These are phyloP conservation scores for Bedellia somnulentella DNA, from an alignment of 2,888 invertebrate genomes.

Conservation along the genomic window DNA sequence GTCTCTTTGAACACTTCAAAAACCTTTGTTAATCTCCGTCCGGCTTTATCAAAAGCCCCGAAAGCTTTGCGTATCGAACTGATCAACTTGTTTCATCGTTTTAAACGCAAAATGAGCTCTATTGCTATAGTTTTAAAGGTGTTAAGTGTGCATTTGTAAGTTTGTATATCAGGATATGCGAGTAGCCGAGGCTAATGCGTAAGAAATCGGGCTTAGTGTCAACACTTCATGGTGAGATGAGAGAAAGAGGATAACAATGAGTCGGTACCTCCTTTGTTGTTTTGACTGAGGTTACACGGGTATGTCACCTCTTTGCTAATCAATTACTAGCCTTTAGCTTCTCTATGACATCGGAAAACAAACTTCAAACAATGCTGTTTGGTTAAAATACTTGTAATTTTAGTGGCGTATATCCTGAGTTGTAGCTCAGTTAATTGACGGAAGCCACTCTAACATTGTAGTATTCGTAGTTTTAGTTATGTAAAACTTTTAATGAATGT, in stretches of 20 bases:
- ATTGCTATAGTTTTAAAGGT: not conserved
- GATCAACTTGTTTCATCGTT: not conserved
- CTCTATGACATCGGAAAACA: too few relatives aligned
- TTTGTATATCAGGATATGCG: slow-evolving; percentile 25
- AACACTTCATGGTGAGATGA: slow-evolving; percentile 46
- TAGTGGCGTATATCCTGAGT: too few relatives aligned
- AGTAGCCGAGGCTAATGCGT: slow-evolving; percentile 38
- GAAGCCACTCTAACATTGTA: too few relatives aligned
- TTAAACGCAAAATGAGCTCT: not conserved
- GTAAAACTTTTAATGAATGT: too few relatives aligned
- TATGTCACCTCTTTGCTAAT: slow-evolving; percentile 11
- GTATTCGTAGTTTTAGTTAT: too few relatives aligned
- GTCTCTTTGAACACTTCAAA: too few relatives aligned
- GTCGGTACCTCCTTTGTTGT: slow-evolving; percentile 25
- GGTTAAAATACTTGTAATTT: too few relatives aligned
- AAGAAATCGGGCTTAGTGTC: slow-evolving; percentile 54
- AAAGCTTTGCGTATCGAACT: slow-evolving; percentile 7
- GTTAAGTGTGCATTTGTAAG: slow-evolving; percentile 8
- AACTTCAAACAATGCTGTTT: too few relatives aligned
- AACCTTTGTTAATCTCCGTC: slow-evolving; percentile 5
- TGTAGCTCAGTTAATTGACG: too few relatives aligned
- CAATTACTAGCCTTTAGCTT: slow-evolving; percentile 3
- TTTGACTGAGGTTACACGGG: slow-evolving; percentile 18
- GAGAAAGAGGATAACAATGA: slow-evolving; percentile 19
- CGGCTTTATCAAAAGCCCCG: slow-evolving; percentile 26